phyloP scores from a whole-genome alignment of 2,888 invertebrate genomes.

The Calameuta pallipes region DNA sequence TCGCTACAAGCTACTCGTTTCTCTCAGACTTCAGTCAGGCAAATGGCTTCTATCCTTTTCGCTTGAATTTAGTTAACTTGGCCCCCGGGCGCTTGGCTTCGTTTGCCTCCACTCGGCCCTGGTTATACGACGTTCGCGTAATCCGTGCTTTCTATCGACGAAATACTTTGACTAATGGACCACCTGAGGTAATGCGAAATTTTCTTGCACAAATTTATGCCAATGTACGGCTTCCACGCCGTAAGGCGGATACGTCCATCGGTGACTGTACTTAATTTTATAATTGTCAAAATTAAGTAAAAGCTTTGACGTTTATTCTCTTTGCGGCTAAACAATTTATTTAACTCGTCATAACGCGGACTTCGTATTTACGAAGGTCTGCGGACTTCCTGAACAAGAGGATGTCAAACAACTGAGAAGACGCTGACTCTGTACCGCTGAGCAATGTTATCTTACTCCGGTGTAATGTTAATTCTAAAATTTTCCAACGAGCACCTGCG shows the following conservation, averaged over 20 bases:
- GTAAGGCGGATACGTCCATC: neutral
- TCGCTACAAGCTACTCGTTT: slow-evolving; percentile 15
- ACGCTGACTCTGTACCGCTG: neutral
- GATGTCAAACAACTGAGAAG: slow-evolving; percentile 41
- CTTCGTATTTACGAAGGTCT: slow-evolving; percentile 39
- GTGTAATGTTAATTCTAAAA: neutral
- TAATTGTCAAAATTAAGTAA: neutral
- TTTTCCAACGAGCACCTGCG: neutral
- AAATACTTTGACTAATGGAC: neutral
- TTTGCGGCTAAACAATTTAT: neutral
- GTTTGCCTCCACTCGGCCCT: neutral
- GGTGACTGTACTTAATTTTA: neutral
- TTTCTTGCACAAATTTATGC: neutral
- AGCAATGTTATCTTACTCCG: neutral
- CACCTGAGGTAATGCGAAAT: neutral
- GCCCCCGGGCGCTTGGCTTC: slow-evolving; percentile 13
- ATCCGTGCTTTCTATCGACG: neutral
- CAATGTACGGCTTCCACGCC: neutral
- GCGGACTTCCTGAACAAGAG: slow-evolving; percentile 33
- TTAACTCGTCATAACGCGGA: neutral
- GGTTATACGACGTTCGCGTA: neutral
- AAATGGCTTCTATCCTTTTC: slow-evolving; percentile 30
- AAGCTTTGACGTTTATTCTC: neutral
- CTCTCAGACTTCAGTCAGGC: slow-evolving; percentile 35
- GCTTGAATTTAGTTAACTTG: slow-evolving; percentile 10